Base-by-base conservation (phyloP, 1,140 invertebrate genomes). In the Planococcus citri region DNA sequence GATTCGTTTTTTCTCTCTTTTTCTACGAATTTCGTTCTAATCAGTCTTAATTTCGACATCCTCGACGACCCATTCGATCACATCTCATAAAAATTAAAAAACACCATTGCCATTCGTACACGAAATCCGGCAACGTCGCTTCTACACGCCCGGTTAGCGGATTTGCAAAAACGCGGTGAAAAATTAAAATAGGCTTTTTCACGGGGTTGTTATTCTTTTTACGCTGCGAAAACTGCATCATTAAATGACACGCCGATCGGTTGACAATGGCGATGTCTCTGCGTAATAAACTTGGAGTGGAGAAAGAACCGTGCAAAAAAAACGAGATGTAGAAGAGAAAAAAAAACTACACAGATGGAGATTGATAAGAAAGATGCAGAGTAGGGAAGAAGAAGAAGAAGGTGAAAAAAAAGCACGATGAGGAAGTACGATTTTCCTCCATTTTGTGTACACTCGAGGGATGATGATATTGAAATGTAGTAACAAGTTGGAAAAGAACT, bases 401-500 rank as follows among this genome's bases (percentile, higher is more conserved):
- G 17, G 41, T 6, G n/a, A n/a, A 4, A 51, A 20, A 20, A 20
- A 37, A 37, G 33, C 6, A n/a, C 41, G n/a, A 51, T 14, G 41
- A 37, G 14, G 14, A 37, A 37, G 6, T 51, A 51, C 41, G 41
- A 51, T 51, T 51, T 51, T 51, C n/a, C 17, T 51, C 41, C 41
- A 20, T 51, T n/a, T 51, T 51, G 41, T 51, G 41, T 51, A 51
- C 41, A 51, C 41, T 51, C 41, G 41, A 51, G 41, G 41, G 41
- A 51, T 51, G 41, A 51, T 51, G 41, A 51, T 51, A 51, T 51
- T 51, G 41, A 51, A 51, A 51, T 51, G 41, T 51, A 51, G 41
- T 51, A 51, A 51, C 41, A 51, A 51, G 41, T 51, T 51, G 41
- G 41, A 51, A 51, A 51, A 51, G 41, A 51, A 51, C 41, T 51